Evolutionary conservation across 2,113 vertebrate species (phyloP).

Genomic region (Boulengeromyrus knoepffleri): DNA sequence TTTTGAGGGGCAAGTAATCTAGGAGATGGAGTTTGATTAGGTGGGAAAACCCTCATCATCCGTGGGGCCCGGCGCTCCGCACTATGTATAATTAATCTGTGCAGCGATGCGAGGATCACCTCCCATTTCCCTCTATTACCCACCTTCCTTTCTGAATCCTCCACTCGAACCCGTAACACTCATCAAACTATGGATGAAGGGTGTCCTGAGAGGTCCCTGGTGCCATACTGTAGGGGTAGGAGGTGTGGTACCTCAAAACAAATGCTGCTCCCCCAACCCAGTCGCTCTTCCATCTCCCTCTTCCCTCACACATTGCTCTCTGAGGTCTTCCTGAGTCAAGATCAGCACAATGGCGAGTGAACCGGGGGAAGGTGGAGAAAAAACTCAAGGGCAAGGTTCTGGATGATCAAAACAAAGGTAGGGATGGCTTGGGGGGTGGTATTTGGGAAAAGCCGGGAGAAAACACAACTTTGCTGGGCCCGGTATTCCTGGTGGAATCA

Average conservation of each 20-base stretch:
- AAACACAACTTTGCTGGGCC: neutral
- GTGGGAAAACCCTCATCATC: neutral
- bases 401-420: neutral
- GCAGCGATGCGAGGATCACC: neutral
- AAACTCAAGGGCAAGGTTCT: neutral
- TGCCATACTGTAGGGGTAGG: neutral
- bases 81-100: neutral
- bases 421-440: neutral
- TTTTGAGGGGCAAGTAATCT: neutral
- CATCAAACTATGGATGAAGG: neutral
- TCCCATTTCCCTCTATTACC: neutral
- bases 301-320: neutral
- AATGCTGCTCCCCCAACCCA: neutral
- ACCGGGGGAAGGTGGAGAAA: neutral
- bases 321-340: neutral
- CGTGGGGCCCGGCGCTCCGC: neutral
- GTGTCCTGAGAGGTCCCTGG: neutral
- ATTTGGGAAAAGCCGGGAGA: neutral
- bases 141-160: neutral
- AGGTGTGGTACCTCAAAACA: neutral
- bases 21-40: conserved; percentile 9
- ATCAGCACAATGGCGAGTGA: neutral
- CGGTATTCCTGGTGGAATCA: neutral
- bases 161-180: neutral
- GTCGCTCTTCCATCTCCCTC: neutral